phyloP scores from a whole-genome alignment of 1,140 invertebrate genomes.

The Drusus annulatus region DNA sequence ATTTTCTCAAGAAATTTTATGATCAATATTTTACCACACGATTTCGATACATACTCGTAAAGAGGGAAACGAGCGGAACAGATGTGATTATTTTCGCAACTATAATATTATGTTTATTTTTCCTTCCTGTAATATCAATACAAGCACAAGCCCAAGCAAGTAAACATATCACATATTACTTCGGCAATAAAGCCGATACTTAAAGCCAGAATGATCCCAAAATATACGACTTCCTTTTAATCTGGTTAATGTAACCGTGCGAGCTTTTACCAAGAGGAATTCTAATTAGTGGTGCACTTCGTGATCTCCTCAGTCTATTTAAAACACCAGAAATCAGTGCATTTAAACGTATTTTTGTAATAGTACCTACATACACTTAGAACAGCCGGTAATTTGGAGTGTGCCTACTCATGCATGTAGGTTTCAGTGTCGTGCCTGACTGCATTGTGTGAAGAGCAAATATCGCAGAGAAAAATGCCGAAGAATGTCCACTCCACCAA shows the following conservation, averaged over 20 bases:
- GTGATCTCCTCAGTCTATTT: constrained; percentile 22
- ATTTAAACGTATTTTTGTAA: no score
- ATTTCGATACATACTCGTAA: no score
- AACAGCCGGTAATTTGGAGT: no score
- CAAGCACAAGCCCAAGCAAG: background rate
- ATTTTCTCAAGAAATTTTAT: no score
- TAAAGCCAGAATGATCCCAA: constrained; percentile 3
- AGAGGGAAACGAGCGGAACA: no score
- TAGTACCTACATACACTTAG: no score
- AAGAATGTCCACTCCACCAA: no score
- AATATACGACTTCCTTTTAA: constrained; percentile 25
- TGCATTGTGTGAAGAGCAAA: no score
- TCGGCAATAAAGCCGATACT: background rate
- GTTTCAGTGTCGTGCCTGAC: no score
- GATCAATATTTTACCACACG: no score
- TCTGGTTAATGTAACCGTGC: constrained; percentile 25
- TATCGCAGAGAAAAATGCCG: no score
- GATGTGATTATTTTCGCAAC: background rate
- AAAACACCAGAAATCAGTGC: background rate
- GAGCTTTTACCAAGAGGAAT: constrained; percentile 25
- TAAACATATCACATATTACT: background rate
- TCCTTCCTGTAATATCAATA: background rate
- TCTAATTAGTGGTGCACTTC: constrained; percentile 29
- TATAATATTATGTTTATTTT: constrained; percentile 31
- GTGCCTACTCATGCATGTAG: no score